Percentiles rank a stretch among this genome's conserved stretches.
These are phyloP conservation scores for Lordiphosa mommai DNA, from an alignment of 1,140 invertebrate genomes.

Conservation along the genomic window DNA sequence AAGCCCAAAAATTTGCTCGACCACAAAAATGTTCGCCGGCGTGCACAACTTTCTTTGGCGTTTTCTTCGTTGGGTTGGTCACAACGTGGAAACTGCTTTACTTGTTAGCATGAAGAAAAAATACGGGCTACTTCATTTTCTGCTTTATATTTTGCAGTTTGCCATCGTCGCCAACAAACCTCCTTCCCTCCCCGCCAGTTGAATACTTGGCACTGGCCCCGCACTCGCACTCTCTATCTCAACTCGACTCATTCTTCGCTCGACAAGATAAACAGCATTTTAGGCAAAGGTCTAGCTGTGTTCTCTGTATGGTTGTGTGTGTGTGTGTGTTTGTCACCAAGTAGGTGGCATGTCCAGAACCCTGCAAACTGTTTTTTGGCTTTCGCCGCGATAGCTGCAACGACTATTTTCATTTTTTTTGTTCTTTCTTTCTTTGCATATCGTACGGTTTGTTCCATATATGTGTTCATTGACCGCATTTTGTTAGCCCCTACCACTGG, in stretches of 20 bases:
- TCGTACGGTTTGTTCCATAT: slow-evolving; percentile 26
- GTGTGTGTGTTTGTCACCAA: slow-evolving; percentile 3
- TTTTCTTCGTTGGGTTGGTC: slow-evolving; percentile 35
- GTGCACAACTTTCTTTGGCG: slow-evolving; percentile 62
- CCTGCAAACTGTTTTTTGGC: slow-evolving; percentile 17
- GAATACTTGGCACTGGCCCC: slow-evolving; percentile 53
- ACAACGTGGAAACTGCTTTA: slow-evolving; percentile 33
- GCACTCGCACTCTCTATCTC: slow-evolving; percentile 5
- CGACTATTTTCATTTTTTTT: slow-evolving; percentile 25
- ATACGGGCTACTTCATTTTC: slow-evolving; percentile 62
- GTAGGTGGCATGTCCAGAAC: slow-evolving; percentile 25
- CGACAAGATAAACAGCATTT: slow-evolving; percentile 72
- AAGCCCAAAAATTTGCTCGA: slow-evolving; percentile 75
- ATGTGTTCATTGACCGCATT: slow-evolving; percentile 72
- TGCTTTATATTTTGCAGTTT: slow-evolving; percentile 56
- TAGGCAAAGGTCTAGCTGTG: slow-evolving; percentile 60
- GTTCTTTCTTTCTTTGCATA: slow-evolving; percentile 10
- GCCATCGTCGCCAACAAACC: slow-evolving; percentile 36
- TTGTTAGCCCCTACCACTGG: slow-evolving; percentile 9
- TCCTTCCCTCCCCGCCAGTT: background rate
- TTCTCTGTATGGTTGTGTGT: slow-evolving; percentile 12
- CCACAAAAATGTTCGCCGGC: slow-evolving; percentile 69
- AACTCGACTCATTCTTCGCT: slow-evolving; percentile 20
- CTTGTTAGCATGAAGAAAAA: slow-evolving; percentile 43
- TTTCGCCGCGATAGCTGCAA: slow-evolving; percentile 43